phyloP scores from a whole-genome alignment of 2,113 vertebrate species.

The Oreochromis niloticus region DNA sequence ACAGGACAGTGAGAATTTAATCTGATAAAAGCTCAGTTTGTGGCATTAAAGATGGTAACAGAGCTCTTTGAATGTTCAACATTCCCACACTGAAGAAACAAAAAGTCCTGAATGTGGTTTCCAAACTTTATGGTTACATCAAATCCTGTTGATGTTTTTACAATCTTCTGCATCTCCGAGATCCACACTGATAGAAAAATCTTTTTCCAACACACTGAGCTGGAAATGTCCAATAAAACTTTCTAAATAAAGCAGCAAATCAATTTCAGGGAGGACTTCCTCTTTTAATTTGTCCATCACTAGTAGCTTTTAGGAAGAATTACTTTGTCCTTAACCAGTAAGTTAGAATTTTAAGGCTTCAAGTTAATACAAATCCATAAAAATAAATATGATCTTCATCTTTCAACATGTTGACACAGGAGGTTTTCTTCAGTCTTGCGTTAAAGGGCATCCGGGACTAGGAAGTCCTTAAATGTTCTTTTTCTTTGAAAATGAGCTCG shows the following conservation, averaged over 20 bases:
- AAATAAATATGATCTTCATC: neutral
- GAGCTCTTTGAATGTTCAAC: too few species aligned
- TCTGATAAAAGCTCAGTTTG: neutral
- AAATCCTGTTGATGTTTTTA: neutral
- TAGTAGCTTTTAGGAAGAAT: neutral
- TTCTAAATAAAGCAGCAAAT: rapidly evolving
- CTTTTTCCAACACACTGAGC: neutral
- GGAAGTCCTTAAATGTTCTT: neutral
- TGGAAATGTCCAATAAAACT: neutral
- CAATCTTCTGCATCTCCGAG: neutral
- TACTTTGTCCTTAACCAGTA: neutral
- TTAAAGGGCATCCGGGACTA: rapidly evolving
- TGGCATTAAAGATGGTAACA: too few species aligned
- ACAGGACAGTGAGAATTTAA: neutral
- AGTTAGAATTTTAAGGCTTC: rapidly evolving
- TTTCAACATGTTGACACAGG: rapidly evolving
- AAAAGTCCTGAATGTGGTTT: neutral
- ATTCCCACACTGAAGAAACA: neutral
- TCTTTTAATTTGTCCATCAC: neutral
- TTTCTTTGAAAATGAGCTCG: neutral
- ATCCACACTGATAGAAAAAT: neutral
- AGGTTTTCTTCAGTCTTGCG: neutral
- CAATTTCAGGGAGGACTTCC: neutral
- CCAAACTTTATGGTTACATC: neutral
- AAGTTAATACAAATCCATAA: neutral